phyloP scores from a whole-genome alignment of 2,797 vertebrate species.

The Anguilla pacifica region DNA sequence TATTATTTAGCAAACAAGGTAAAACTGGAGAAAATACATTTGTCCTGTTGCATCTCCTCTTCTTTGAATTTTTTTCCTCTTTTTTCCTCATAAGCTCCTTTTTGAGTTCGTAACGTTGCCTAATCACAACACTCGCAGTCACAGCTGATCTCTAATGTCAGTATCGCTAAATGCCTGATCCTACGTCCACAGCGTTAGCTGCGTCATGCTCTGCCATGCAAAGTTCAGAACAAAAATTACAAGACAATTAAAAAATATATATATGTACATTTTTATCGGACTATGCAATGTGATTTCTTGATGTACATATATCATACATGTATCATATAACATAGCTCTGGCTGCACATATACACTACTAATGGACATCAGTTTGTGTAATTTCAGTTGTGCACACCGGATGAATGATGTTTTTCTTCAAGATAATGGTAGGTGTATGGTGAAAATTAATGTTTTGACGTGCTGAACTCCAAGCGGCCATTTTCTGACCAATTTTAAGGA shows the following conservation, averaged over 20 bases:
- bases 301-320: too few relatives aligned
- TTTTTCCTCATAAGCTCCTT: not conserved
- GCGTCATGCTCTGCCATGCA: not conserved
- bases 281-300: not conserved
- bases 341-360: not conserved
- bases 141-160: not conserved
- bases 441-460: not conserved
- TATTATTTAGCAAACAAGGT: too few relatives aligned
- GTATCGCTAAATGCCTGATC: not conserved
- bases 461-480: not conserved
- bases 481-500: constrained; percentile 6
- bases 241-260: not conserved
- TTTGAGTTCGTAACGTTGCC: not conserved
- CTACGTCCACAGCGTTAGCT: not conserved
- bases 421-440: not conserved
- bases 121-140: not conserved
- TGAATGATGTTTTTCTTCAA: constrained; percentile 11
- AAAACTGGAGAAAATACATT: too few relatives aligned
- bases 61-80: not conserved
- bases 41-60: not conserved
- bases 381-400: constrained; percentile 12
- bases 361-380: not conserved
- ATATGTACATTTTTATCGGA: not conserved
- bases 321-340: not conserved
- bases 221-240: not conserved